Percentiles rank a stretch among this genome's conserved stretches.
Conservation (phyloP, 2,113 vertebrate species). For the Australoheros scitulus region DNA sequence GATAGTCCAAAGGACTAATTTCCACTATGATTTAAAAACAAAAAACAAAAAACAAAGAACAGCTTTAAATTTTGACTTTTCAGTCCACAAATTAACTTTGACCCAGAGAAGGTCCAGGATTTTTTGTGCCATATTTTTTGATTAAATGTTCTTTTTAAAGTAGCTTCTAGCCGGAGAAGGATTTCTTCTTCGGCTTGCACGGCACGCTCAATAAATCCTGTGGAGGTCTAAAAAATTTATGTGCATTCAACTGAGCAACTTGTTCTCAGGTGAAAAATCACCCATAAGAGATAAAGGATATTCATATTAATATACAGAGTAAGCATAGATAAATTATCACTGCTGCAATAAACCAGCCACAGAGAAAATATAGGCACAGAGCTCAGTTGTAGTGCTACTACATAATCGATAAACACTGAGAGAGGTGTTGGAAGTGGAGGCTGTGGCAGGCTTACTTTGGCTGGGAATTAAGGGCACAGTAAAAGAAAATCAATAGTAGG, state of each 20-base stretch:
- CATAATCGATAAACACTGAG: constrained; percentile 58
- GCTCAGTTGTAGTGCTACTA: constrained; percentile 30
- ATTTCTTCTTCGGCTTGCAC: neutral
- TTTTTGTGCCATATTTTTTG: neutral
- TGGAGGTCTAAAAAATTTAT: neutral
- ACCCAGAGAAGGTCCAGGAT: neutral
- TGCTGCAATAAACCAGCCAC: constrained; percentile 2
- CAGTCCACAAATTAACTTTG: neutral
- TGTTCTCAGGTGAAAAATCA: neutral
- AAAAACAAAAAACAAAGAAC: too few species aligned
- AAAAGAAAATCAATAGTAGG: constrained; percentile 61
- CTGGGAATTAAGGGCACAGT: constrained; percentile 65
- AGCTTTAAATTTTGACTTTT: neutral
- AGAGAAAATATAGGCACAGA: constrained; percentile 22
- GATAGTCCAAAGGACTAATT: neutral
- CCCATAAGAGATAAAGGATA: neutral
- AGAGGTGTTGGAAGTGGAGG: constrained; percentile 53
- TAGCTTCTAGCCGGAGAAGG: neutral
- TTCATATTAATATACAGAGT: neutral
- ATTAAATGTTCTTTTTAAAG: neutral
- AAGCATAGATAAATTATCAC: constrained; percentile 16
- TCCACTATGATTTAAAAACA: neutral
- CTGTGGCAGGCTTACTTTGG: constrained; percentile 42
- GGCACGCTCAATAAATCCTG: neutral
- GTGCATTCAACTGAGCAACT: neutral